Conservation (phyloP, 1,140 invertebrate genomes). For the Trachelipus rathkii region DNA sequence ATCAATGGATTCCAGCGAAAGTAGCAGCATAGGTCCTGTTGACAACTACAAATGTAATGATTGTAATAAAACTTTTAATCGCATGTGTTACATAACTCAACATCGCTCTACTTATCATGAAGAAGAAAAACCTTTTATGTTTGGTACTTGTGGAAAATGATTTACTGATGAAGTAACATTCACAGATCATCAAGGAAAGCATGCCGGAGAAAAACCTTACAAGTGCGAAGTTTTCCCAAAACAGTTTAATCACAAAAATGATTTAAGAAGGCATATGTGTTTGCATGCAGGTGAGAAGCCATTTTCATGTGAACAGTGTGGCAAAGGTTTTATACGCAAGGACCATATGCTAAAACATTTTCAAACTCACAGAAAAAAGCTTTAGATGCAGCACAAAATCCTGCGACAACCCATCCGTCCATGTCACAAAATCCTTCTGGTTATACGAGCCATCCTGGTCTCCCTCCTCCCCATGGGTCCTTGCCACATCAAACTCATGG, state of each 20-base stretch:
- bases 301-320: slow-evolving; percentile 71
- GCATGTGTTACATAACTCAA: slow-evolving; percentile 77
- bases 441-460: background rate
- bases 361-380: slow-evolving; percentile 69
- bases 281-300: slow-evolving; percentile 72
- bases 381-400: slow-evolving; percentile 31
- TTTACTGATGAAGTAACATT: slow-evolving; percentile 65
- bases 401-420: slow-evolving; percentile 10
- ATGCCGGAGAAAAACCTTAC: slow-evolving; percentile 78
- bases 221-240: slow-evolving; percentile 83
- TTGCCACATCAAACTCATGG: background rate
- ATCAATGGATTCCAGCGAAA: slow-evolving; percentile 41
- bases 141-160: slow-evolving; percentile 74
- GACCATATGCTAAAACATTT: slow-evolving; percentile 92
- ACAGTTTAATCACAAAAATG: slow-evolving; percentile 86
- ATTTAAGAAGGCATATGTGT: slow-evolving; percentile 79
- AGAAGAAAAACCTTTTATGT: slow-evolving; percentile 79
- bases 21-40: slow-evolving; percentile 25
- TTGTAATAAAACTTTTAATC: slow-evolving; percentile 79
- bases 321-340: slow-evolving; percentile 86
- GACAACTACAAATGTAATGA: slow-evolving; percentile 63
- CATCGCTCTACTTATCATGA: slow-evolving; percentile 84
- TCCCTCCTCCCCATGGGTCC: background rate
- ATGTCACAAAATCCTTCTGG: background rate
- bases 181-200: slow-evolving; percentile 68